phyloP scores from a whole-genome alignment of 2,113 vertebrate species.

The Eublepharis macularius region DNA sequence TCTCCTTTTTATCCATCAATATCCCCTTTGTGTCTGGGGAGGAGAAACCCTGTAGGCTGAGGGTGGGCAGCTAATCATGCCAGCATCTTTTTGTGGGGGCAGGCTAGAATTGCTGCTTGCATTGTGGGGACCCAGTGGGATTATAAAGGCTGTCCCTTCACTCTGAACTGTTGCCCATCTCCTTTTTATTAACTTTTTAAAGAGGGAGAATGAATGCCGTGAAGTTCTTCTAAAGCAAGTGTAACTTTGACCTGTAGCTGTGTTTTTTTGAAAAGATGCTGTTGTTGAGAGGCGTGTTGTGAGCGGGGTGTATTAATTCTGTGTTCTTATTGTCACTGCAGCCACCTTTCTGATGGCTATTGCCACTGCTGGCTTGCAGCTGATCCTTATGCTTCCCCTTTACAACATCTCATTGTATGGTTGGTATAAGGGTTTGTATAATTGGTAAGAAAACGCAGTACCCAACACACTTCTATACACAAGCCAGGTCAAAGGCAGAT shows the following conservation, averaged over 20 bases:
- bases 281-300: slow-evolving; percentile 44
- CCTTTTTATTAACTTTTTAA: slow-evolving; percentile 49
- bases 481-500: slow-evolving; percentile 30
- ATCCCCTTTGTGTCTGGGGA: not conserved
- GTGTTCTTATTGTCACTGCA: slow-evolving; percentile 99
- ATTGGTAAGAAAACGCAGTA: slow-evolving; percentile 89
- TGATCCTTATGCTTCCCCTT: slow-evolving; percentile 98
- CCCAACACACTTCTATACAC: slow-evolving; percentile 35
- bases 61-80: slow-evolving; percentile 1
- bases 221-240: slow-evolving; percentile 31
- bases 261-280: slow-evolving; percentile 37
- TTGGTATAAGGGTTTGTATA: slow-evolving; percentile 99
- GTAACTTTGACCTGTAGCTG: slow-evolving; percentile 38
- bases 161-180: slow-evolving; percentile 39
- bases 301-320: slow-evolving; percentile 92
- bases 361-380: slow-evolving; percentile 98
- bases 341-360: slow-evolving; percentile 98
- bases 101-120: slow-evolving; percentile 1
- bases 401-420: slow-evolving; percentile 99
- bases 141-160: not conserved
- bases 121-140: not conserved
- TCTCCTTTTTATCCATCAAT: slow-evolving; percentile 18
- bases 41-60: not conserved
- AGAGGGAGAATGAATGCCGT: slow-evolving; percentile 29
- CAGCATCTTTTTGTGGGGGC: not conserved